Evolutionary conservation across 2,113 vertebrate genomes (phyloP).

Genomic region (Centropus unirufus): DNA sequence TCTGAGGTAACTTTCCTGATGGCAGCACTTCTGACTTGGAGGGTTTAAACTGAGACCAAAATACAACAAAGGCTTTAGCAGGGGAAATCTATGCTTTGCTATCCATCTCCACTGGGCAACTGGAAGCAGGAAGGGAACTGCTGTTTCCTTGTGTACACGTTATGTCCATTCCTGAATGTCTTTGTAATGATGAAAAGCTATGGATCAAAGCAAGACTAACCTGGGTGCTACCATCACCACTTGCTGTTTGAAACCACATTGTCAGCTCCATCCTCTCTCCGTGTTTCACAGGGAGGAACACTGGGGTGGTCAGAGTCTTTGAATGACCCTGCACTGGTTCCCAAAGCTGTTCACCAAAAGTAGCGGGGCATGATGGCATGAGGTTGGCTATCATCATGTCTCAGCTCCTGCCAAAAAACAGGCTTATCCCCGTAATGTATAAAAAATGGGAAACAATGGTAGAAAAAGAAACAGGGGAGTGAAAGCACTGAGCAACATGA

Average conservation of each 20-base stretch:
- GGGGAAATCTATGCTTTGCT: neutral
- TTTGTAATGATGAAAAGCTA: neutral
- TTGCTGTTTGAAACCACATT: accelerated
- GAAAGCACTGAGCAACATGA: neutral
- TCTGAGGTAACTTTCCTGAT: too few relatives aligned
- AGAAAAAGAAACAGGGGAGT: neutral
- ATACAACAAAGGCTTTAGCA: neutral
- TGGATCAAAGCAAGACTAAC: neutral
- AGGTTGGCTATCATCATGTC: accelerated
- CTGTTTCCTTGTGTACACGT: neutral
- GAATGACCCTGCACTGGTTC: accelerated
- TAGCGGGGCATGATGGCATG: accelerated
- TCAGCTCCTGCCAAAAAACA: neutral
- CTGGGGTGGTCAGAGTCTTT: neutral
- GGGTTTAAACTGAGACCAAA: neutral
- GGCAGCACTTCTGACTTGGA: neutral
- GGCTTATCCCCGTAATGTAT: neutral
- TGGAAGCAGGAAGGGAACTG: neutral
- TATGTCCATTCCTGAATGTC: neutral
- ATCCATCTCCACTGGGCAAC: accelerated
- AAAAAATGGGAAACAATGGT: neutral
- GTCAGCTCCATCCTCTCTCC: neutral
- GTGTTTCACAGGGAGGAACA: neutral
- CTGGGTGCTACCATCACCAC: neutral
- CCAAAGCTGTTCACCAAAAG: neutral